A percentile compares a stretch with the other conserved stretches of the same genome.
These are phyloP conservation scores for Clarias gariepinus DNA, from an alignment of 2,113 vertebrate species.

Conservation along the genomic window DNA sequence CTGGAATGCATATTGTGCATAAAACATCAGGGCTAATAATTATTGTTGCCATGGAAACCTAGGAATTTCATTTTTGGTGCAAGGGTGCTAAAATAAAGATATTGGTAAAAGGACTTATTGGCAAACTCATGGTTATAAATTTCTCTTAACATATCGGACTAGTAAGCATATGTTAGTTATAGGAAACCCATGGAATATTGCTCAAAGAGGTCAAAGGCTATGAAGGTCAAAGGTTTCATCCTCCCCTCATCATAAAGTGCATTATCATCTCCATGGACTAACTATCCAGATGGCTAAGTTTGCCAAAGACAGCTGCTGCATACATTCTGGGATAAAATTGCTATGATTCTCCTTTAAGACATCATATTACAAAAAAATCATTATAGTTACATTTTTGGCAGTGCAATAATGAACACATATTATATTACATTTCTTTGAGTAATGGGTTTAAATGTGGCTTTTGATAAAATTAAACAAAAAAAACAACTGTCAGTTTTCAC, in stretches of 20 bases:
- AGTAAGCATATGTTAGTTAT: constrained; percentile 75
- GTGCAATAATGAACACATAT: constrained; percentile 17
- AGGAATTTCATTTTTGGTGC: background rate
- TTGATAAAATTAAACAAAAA: constrained; percentile 2
- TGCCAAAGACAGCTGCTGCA: constrained; percentile 68
- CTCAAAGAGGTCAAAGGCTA: constrained; percentile 75
- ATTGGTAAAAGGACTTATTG: constrained; percentile 32
- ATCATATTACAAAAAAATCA: constrained; percentile 77
- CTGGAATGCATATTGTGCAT: background rate
- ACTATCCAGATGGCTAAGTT: constrained; percentile 72
- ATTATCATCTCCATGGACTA: constrained; percentile 67
- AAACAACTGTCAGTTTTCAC: background rate
- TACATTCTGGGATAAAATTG: constrained; percentile 68
- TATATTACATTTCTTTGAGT: constrained; percentile 8
- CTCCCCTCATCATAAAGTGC: constrained; percentile 78
- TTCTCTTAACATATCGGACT: constrained; percentile 70
- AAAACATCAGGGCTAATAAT: background rate
- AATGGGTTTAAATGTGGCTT: background rate
- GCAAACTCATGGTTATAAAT: constrained; percentile 61
- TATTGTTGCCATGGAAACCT: background rate
- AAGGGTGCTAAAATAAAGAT: constrained; percentile 14
- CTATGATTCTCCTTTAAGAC: constrained; percentile 69
- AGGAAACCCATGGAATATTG: constrained; percentile 75
- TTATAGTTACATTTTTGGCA: constrained; percentile 51
- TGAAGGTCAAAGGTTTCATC: constrained; percentile 77